Conservation (phyloP, 30 jellyfish, hydroid and myxozoan genomes). For the Mastigias papua region DNA sequence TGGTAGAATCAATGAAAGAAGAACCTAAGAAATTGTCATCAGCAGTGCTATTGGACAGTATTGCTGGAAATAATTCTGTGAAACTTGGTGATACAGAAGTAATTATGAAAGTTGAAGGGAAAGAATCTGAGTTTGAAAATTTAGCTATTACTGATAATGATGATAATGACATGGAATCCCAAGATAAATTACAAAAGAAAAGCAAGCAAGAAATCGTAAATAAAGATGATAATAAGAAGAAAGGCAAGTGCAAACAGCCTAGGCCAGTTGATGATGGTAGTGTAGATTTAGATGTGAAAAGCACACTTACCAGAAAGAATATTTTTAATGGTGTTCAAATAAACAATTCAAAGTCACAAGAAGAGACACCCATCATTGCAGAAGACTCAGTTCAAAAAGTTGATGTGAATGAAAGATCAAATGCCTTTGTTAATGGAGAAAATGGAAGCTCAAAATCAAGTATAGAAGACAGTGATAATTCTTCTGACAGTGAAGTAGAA, state of each 20-base stretch:
- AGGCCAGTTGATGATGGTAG: neutral
- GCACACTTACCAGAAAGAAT: neutral
- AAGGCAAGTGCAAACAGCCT: neutral
- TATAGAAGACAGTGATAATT: slow-evolving; percentile 52
- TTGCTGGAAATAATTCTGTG: neutral
- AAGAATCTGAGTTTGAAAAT: neutral
- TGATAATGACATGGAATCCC: neutral
- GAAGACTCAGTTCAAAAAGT: neutral
- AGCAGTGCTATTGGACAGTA: neutral
- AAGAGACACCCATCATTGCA: neutral
- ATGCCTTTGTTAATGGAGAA: slow-evolving; percentile 5
- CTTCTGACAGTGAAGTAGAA: slow-evolving; percentile 34
- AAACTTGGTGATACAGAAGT: neutral
- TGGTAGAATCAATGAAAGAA: neutral
- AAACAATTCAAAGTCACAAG: neutral
- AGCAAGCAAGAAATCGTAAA: neutral
- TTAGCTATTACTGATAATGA: neutral
- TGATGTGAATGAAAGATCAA: neutral
- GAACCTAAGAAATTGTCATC: neutral
- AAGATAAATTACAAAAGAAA: neutral
- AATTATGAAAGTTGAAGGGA: neutral
- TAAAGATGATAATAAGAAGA: neutral
- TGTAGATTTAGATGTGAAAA: neutral
- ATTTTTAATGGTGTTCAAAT: neutral
- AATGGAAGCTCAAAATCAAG: slow-evolving; percentile 6